Evolutionary conservation across 2,797 vertebrate species (phyloP), one percentile per base, ranked within the genome.

Genomic region (Kryptopterus vitreolus): DNA sequence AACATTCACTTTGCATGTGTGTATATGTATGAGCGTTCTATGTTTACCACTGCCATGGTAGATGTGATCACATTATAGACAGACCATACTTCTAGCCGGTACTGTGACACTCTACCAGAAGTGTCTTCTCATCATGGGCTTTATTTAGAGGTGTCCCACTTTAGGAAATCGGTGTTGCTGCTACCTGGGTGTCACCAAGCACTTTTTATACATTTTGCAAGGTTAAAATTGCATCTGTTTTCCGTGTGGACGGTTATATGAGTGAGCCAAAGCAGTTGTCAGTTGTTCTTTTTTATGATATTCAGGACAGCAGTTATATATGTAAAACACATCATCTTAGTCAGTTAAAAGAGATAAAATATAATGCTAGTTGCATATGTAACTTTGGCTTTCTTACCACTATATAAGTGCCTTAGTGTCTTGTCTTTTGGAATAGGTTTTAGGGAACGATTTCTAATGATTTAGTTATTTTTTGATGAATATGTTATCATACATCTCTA

Each of bases 101-200:
- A 11, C 11, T 71, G 29, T 53, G 48, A 71, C 48, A 43, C 33
- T 26, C 33, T 43, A 26, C 9, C 5, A n/a, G 53, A 33, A 58
- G 22, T 58, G 55, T 74, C 71, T 43, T 35, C 15, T 58, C 35
- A 20, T 16, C 33, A 74, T 43, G 33, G 8, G 55, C 55, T 74
- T 74, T 74, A 43, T 74, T 74, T 74, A 55, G n/a, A 74, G 53
- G 35, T 58, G 53, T 20, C 22, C 53, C n/a, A 73, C 71, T 73
- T 57, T 38, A 26, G 24, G 29, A 58, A 18, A 15, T 58, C 53
- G 24, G 35, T 58, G 26, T n/a, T 74, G 15, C 53, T 26, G 33
- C 55, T 74, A 74, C 71, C 53, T 74, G 15, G 7, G 33, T 74
- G n/a, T 43, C 71, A 74, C n/a, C 13, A 58, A 38, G n/a, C 33